phyloP scores from a whole-genome alignment of 2,113 vertebrate species.

The Hyperoodon ampullatus region DNA sequence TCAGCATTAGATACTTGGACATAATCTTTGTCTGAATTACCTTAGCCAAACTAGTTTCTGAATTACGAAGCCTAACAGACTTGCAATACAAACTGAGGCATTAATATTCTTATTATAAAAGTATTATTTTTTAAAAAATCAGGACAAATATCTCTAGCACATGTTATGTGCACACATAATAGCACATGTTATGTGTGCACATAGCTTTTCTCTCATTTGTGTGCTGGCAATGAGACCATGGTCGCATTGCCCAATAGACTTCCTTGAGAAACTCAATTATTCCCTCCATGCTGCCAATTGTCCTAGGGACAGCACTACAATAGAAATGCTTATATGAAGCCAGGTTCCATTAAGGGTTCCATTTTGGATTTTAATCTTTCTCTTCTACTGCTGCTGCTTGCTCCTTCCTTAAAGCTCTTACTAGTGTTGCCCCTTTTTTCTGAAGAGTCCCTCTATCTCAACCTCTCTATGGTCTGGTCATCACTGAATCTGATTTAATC shows the following conservation, averaged over 20 bases:
- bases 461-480: neutral
- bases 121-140: neutral
- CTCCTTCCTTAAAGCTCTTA: neutral
- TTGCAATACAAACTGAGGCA: neutral
- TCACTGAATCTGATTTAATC: neutral
- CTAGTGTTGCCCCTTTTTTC: too few relatives aligned
- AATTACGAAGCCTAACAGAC: neutral
- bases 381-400: neutral
- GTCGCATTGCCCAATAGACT: neutral
- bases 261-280: neutral
- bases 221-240: rapidly evolving
- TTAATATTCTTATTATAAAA: neutral
- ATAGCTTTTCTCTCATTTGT: neutral
- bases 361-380: neutral
- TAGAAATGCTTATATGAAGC: neutral
- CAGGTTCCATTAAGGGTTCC: neutral
- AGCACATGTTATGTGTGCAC: too few relatives aligned
- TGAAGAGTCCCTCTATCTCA: neutral
- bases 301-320: too few relatives aligned
- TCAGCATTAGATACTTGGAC: neutral
- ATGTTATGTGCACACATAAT: too few relatives aligned
- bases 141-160: neutral
- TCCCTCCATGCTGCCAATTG: too few relatives aligned
- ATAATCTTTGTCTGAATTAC: slow-evolving; percentile 8
- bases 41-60: neutral